Base-by-base conservation (phyloP, 2,888 invertebrate species). In the Timema cristinae region DNA sequence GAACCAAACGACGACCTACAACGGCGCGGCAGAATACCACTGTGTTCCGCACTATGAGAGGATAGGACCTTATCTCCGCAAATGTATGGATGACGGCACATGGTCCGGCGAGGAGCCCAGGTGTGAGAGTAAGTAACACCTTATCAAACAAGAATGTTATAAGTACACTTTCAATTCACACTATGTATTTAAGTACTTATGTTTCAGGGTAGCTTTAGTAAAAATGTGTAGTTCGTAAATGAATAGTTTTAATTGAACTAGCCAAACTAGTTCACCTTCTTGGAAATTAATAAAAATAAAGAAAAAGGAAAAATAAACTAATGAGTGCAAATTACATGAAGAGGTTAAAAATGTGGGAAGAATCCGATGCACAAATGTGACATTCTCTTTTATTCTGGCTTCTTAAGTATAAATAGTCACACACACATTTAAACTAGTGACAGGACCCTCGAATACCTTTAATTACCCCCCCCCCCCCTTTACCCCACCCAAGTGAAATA, bases 61-160 rank as follows among this genome's bases (percentile, higher is more conserved):
- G 10, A 89, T 90, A 0, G 95, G 95, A 0, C 91, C 92, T 0
- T 92, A 93, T 80, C 82, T 94, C 32, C 85, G 95, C 73, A 93
- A 93, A 79, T 96, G 95, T 79, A 85, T 90, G 82, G 93, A 93
- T 71, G 92, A 91, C 74, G 94, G 92, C 6, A 85, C 86, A 66
- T 96, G 96, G 95, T 94, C 94, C 6, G 94, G 94, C 0, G 91
- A 92, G 69, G 91, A 93, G 77, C 95, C 95, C 0, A 87, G 86
- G 77, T 96, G 96, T 81, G 91, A 93, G 84, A 83, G 89, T 89
- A 82, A 81, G 80, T 77, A 68, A 15, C 47, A 67, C n/a, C 5
- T 11, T 10, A 48, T 4, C 54, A 54, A 11, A 11, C 54, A n/a
- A 54, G 54, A 13, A n/a, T n/a, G n/a, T 54, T n/a, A n/a, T 54